Base-by-base conservation (phyloP, 2,888 invertebrate species). In the Serripes groenlandicus region DNA sequence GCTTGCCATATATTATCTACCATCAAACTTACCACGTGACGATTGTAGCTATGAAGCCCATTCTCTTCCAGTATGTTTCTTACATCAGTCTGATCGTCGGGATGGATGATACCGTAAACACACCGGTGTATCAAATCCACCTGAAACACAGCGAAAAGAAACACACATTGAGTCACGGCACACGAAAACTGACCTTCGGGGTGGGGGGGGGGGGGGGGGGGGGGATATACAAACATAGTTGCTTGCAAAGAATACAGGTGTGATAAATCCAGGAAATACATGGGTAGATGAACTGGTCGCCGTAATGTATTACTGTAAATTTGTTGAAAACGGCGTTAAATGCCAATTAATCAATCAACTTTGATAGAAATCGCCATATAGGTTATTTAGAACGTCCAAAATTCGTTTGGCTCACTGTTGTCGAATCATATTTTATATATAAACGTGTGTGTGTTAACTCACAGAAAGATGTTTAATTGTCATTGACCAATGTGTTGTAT, bases 111-210 rank as follows among this genome's bases (percentile, higher is more conserved):
- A 5, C 92, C 90, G 80, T 93, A 93, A 23, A 92, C 66, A 86
- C 93, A 92, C 4, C 93, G 83, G 75, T 92, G 90, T 86, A 92
- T 90, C 42, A 93, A 83, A 70, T 93, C 93, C 21, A 92, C 89
- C 91, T 91, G 58, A 81, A 58, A 62, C 15, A 42, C 21, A 64
- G 64, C 0, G 26, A n/a, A n/a, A n/a, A n/a, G n/a, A n/a, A n/a
- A 11, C 42, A 11, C 42, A 11, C 42, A 11, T 42, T 42, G 7
- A 42, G 9, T 42, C 7, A 11, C 15, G 42, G 7, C 9, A 42
- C 42, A 11, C 42, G 15, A 42, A 42, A 42, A 42, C 42, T 42
- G 9, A 42, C 7, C 15, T 42, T 42, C 42, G 7, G 7, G 7
- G 7, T 15, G 42, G 15, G 9, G 42, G 9, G 42, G 42, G 42